Evolutionary conservation across 2,888 invertebrate genomes (phyloP).

Genomic region (Zeuzera pyrina): DNA sequence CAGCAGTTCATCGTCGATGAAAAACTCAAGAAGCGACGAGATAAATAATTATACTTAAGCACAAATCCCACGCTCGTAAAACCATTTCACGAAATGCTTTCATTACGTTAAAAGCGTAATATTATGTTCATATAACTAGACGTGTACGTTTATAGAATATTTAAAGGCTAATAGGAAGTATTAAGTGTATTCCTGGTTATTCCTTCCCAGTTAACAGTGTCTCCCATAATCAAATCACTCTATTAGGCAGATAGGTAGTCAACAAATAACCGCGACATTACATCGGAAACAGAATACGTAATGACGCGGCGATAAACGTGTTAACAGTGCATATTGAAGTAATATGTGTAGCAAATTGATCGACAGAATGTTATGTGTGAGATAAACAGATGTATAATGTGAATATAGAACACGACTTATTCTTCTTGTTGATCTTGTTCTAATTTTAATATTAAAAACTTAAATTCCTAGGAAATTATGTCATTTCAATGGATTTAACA

Average conservation of each 20-base stretch:
- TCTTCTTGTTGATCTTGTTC: too few species aligned
- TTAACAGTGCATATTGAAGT: too few species aligned
- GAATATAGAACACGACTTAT: too few species aligned
- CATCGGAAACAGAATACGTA: constrained; percentile 44
- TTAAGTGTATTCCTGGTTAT: constrained; percentile 28
- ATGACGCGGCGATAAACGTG: constrained; percentile 32
- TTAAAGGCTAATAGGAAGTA: too few species aligned
- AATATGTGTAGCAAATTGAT: background rate
- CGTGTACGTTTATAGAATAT: too few species aligned
- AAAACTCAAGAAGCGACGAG: constrained; percentile 50
- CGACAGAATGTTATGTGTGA: constrained; percentile 1
- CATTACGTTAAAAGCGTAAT: too few species aligned
- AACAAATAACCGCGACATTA: constrained; percentile 44
- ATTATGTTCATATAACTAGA: too few species aligned
- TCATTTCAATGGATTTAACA: too few species aligned
- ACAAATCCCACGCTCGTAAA: constrained; percentile 72
- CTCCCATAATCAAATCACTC: constrained; percentile 43
- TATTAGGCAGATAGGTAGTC: constrained; percentile 32
- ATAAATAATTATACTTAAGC: constrained; percentile 49
- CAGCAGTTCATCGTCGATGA: constrained; percentile 54
- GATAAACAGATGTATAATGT: too few species aligned
- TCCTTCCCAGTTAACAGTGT: constrained; percentile 32
- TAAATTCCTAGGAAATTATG: too few species aligned
- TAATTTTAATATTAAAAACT: too few species aligned
- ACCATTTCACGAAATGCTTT: constrained; percentile 66